These are phyloP conservation scores for Saguinus midas DNA, from an alignment of 2,113 vertebrate species.

Conservation along the genomic window DNA sequence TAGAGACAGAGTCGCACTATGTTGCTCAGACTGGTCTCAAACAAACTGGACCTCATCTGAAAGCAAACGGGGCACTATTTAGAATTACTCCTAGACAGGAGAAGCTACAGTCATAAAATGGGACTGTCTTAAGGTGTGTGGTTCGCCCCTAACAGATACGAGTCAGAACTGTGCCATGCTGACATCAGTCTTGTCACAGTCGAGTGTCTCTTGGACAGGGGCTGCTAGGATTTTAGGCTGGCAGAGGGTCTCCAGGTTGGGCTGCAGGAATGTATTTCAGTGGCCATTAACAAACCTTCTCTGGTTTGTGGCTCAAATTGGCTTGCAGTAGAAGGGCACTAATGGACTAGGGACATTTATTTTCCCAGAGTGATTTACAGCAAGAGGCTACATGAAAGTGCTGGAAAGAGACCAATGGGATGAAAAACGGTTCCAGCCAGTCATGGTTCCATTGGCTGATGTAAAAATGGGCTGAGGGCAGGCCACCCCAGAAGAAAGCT, in stretches of 20 bases:
- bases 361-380: constrained; percentile 71
- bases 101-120: not conserved
- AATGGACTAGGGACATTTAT: constrained; percentile 71
- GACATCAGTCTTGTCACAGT: not conserved
- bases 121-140: not conserved
- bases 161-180: not conserved
- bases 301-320: constrained; percentile 61
- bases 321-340: constrained; percentile 56
- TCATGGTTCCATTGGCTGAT: constrained; percentile 52
- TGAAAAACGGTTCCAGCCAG: constrained; percentile 61
- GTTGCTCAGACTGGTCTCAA: too few species aligned
- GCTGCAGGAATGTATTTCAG: constrained; percentile 55
- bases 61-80: not conserved
- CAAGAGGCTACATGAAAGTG: constrained; percentile 48
- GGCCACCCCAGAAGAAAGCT: constrained; percentile 21
- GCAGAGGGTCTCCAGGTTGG: not conserved
- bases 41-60: not conserved
- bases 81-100: not conserved
- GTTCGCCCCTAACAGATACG: not conserved
- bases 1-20: too few species aligned
- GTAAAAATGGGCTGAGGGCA: constrained; percentile 55
- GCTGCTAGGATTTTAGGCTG: not conserved
- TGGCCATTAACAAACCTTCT: constrained; percentile 66
- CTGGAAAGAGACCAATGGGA: constrained; percentile 65
- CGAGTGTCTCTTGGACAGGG: not conserved